phyloP scores from a whole-genome alignment of 2,113 vertebrate genomes.

The Lepisosteus oculatus region DNA sequence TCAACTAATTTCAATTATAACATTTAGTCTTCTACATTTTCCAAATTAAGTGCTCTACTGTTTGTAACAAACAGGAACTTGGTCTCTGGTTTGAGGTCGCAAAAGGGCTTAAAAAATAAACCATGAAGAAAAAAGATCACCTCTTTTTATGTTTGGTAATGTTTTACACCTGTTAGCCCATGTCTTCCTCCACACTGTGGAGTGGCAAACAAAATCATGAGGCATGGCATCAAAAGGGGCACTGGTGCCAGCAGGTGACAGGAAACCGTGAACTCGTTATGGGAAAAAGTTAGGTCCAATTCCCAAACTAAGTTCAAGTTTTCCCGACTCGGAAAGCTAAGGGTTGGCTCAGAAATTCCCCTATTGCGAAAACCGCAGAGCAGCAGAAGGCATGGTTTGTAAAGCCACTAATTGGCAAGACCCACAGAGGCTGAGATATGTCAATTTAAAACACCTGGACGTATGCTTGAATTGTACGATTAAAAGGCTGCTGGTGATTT shows the following conservation, averaged over 20 bases:
- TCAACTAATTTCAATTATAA: too few relatives aligned
- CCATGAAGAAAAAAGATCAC: conserved; percentile 17
- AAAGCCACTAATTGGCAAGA: conserved; percentile 35
- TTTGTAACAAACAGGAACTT: not conserved
- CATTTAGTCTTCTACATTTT: too few relatives aligned
- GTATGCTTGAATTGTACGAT: conserved; percentile 40
- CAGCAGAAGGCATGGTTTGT: conserved; percentile 27
- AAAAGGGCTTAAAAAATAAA: conserved; percentile 21
- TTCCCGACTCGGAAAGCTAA: too few relatives aligned
- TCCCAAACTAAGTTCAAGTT: not conserved
- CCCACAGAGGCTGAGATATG: conserved; percentile 31
- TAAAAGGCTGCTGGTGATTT: conserved; percentile 71
- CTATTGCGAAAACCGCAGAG: conserved; percentile 9
- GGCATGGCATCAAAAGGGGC: conserved; percentile 27
- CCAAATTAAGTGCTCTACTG: too few relatives aligned
- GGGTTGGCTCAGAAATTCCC: too few relatives aligned
- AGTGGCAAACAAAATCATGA: conserved; percentile 26
- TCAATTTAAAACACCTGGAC: conserved; percentile 40
- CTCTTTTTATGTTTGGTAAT: conserved; percentile 2
- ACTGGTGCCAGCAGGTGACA: conserved; percentile 10
- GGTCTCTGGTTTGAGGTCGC: conserved; percentile 39
- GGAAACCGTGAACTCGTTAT: not conserved
- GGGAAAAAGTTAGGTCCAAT: conserved; percentile 1
- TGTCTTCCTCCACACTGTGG: conserved; percentile 6
- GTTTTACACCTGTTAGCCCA: conserved; percentile 15